Base-by-base conservation (phyloP, 64 coral and sea anemone species). In the Stylophora pistillata region DNA sequence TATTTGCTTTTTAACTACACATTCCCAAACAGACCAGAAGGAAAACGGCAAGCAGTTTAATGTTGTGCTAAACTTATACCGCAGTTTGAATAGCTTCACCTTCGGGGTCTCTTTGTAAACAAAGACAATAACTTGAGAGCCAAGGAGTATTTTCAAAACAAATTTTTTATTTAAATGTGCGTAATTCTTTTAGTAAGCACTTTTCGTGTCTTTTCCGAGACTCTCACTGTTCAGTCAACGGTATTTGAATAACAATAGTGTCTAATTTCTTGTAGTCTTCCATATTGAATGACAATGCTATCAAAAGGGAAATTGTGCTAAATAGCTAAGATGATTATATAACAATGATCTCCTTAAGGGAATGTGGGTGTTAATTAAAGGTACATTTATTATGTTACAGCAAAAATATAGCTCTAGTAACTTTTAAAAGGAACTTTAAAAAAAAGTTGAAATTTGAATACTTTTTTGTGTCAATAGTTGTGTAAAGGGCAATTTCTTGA, bases 221-320 rank as follows among this genome's bases (percentile, higher is more conserved):
- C 13, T 0, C 21, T 10, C 33, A 37, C 28, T 47, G 37, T 47
- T 47, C 37, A 47, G 37, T 63, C 0, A 12, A 12, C 4, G 53
- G 13, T 25, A 55, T 59, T 55, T 79, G 55, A 59, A 82, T 61
- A 82, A 41, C 58, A 41, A 64, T 53, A 62, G 10, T 65, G 30
- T 56, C 55, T 0, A 32, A 55, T 55, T 59, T 79, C 10, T 5
- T 56, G 25, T 15, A 47, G 10, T 30, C 5, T 58, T 79, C 3
- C 29, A 18, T 25, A 79, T 82, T 82, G 56, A 82, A 82, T 82
- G 32, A 82, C 78, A 82, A 82, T 82, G n/a, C 58, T 2, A 59
- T 79, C 77, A 56, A 30, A 10, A 58, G 29, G 21, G 59, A 57
- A 47, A 59, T 61, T 59, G 15, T 30, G 26, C 59, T 79, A 56